Evolutionary conservation across 2,888 invertebrate species (phyloP).

Genomic region (Halocaridina rubra): DNA sequence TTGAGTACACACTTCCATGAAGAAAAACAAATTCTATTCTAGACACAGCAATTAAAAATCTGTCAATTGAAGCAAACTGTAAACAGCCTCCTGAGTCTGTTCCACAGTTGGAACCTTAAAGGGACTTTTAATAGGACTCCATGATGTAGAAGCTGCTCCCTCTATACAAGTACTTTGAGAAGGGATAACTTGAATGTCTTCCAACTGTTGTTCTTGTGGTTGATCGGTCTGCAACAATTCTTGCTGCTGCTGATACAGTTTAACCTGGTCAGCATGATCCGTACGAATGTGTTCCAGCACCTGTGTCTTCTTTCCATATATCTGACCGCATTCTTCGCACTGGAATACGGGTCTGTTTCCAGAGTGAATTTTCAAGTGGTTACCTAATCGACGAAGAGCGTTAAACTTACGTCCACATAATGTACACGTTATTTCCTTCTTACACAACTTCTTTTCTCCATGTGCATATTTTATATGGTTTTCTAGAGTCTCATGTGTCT

Average conservation of each 20-base stretch:
- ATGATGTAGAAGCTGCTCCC: slow-evolving; percentile 23
- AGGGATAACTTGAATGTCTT: neutral
- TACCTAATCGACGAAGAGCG: slow-evolving; percentile 37
- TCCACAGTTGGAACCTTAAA: slow-evolving; percentile 49
- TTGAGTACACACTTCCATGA: no score
- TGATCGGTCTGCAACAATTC: slow-evolving; percentile 32
- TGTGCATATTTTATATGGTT: slow-evolving; percentile 56
- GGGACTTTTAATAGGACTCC: slow-evolving; percentile 50
- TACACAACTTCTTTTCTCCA: slow-evolving; percentile 38
- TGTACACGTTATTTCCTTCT: slow-evolving; percentile 35
- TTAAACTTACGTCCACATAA: slow-evolving; percentile 59
- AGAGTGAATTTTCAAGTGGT: slow-evolving; percentile 60
- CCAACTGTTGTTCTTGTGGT: slow-evolving; percentile 17
- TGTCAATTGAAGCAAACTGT: slow-evolving; percentile 40
- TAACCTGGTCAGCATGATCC: slow-evolving; percentile 62
- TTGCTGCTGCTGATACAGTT: slow-evolving; percentile 52
- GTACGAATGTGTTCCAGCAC: slow-evolving; percentile 61
- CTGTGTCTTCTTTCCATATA: slow-evolving; percentile 60
- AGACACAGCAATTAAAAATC: slow-evolving; percentile 37
- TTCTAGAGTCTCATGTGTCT: slow-evolving; percentile 46
- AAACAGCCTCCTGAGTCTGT: slow-evolving; percentile 50
- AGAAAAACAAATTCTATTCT: no score
- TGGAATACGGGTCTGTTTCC: slow-evolving; percentile 61
- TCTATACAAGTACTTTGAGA: neutral
- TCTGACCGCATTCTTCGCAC: slow-evolving; percentile 63